phyloP scores from a whole-genome alignment of 2,888 invertebrate genomes.

The Allygus modestus region DNA sequence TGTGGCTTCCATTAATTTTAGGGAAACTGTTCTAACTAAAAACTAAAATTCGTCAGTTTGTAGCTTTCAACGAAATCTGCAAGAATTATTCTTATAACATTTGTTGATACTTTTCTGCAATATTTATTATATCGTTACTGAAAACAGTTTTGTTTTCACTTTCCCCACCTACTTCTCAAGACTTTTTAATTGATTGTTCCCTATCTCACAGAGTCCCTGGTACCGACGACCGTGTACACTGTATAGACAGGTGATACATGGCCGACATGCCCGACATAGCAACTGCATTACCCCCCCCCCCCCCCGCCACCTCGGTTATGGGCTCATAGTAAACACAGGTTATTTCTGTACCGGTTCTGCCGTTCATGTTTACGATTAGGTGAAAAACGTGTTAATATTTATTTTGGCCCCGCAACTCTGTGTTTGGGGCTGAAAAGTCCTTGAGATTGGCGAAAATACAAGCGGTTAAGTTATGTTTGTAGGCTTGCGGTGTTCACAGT shows the following conservation, averaged over 20 bases:
- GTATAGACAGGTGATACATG: not conserved
- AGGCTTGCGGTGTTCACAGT: not conserved
- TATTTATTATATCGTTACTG: too few relatives aligned
- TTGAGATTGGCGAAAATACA: slow-evolving; percentile 12
- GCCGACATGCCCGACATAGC: not conserved
- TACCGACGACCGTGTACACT: too few relatives aligned
- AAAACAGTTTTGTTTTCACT: too few relatives aligned
- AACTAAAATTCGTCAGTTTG: too few relatives aligned
- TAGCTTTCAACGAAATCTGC: too few relatives aligned
- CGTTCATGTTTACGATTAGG: slow-evolving; percentile 17
- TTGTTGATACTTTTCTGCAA: too few relatives aligned
- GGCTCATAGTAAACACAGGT: not conserved
- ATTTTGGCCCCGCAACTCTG: slow-evolving; percentile 7
- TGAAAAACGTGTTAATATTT: slow-evolving; percentile 34
- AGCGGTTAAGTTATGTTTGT: not conserved
- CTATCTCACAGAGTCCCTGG: too few relatives aligned
- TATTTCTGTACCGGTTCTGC: slow-evolving; percentile 10
- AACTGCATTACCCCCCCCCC: not conserved
- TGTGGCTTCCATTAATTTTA: too few relatives aligned
- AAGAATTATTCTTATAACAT: too few relatives aligned
- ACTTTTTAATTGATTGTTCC: too few relatives aligned
- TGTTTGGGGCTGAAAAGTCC: not conserved
- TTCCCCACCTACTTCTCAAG: too few relatives aligned
- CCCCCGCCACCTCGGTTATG: not conserved
- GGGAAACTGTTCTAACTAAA: too few relatives aligned